Base-by-base conservation (phyloP, 1,140 invertebrate genomes). In the Bacillus rossius region DNA sequence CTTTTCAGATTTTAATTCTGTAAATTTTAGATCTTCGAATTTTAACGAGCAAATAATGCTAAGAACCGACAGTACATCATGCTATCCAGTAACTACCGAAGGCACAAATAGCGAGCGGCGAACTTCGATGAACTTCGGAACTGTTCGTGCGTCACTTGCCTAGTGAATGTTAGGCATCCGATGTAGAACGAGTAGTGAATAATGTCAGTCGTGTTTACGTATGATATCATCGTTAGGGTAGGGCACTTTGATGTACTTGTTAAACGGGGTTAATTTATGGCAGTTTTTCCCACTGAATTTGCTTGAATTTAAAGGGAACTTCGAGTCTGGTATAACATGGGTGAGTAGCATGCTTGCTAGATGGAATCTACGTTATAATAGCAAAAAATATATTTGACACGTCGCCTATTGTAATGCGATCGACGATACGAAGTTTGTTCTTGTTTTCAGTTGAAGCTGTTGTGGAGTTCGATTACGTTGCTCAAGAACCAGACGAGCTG, bases 401-500 rank as follows among this genome's bases (percentile, higher is more conserved):
- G 23, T 22, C 16, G 25, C n/a, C 19, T 19, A 25, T 51, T 51
- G 8, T 51, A 16, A 16, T n/a, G 10, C 29, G 10, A 34, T 34
- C 4, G 29, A 34, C 29, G 29, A 3, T 8, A 5, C n/a, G n/a
- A 8, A 45, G 16, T 19, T 45, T 45, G 16, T 45, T 45, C 20
- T 3, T 57, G 25, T 48, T 76, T 75, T 45, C 72, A 86, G 84
- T 88, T 72, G 85, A 89, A 67, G 89, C 87, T 67, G 75, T 89
- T 66, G 90, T 89, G 26, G 88, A 91, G 71, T 89, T 85, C 73
- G 84, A 89, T 66, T 94, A 93, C 69, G 80, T 79, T 61, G 88
- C 89, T 43, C 84, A 89, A 66, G 87, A 92, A 72, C 73, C 82
- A 2, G 89, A 92, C 71, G 89, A 98, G 79, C 74, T 98, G 63